These are phyloP conservation scores for Leptodactylus fuscus DNA, from an alignment of 2,113 vertebrate species.

Conservation along the genomic window DNA sequence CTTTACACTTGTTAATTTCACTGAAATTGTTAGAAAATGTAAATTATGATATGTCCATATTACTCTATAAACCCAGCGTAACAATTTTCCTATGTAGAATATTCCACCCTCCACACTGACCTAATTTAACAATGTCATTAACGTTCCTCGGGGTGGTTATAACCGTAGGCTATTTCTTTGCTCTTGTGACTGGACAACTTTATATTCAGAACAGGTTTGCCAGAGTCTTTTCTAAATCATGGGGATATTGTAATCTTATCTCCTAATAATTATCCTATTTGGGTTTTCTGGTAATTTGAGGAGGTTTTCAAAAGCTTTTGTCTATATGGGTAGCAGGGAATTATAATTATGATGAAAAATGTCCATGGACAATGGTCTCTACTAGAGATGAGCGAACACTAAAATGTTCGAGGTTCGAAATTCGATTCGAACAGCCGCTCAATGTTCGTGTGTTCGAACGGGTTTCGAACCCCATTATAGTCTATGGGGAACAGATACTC, in stretches of 20 bases:
- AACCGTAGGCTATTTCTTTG: constrained; percentile 63
- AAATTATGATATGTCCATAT: neutral
- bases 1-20: neutral
- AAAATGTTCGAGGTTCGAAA: too few species aligned
- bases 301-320: too few species aligned
- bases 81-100: neutral
- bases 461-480: too few species aligned
- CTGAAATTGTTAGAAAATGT: neutral
- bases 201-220: neutral
- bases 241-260: neutral
- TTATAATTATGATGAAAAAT: too few species aligned
- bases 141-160: constrained; percentile 61
- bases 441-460: too few species aligned
- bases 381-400: too few species aligned
- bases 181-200: constrained; percentile 40
- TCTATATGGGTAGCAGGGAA: too few species aligned
- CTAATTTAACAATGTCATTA: constrained; percentile 63
- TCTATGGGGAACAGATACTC: too few species aligned
- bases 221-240: constrained; percentile 6
- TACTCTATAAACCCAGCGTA: neutral
- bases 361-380: too few species aligned
- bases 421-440: too few species aligned
- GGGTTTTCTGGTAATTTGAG: too few species aligned
- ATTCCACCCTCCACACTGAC: constrained; percentile 63
- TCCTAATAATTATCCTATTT: neutral